Evolutionary conservation across 2,113 vertebrate species (phyloP).

Genomic region (Gila orcuttii): DNA sequence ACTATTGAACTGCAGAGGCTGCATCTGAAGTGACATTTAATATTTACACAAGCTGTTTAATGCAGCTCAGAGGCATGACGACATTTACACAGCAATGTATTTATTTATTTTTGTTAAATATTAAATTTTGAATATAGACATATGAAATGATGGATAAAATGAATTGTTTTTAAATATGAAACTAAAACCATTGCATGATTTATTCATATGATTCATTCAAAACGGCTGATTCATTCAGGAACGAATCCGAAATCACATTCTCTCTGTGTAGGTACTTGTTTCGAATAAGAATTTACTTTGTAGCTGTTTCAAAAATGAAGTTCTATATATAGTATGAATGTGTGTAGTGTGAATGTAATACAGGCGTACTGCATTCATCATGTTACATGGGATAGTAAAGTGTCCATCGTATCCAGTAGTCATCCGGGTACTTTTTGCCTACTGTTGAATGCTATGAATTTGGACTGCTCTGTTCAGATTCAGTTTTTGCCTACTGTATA

Average conservation of each 20-base stretch:
- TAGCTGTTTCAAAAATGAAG: neutral
- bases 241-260: neutral
- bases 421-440: no score
- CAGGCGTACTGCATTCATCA: no score
- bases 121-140: neutral
- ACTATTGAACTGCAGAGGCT: neutral
- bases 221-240: neutral
- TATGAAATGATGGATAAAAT: neutral
- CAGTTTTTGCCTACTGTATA: neutral
- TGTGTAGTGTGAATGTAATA: no score
- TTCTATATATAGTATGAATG: no score
- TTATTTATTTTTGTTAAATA: neutral
- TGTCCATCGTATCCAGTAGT: no score
- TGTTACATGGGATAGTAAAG: no score
- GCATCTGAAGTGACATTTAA: neutral
- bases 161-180: neutral
- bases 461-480: no score
- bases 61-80: neutral
- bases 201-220: neutral
- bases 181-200: neutral
- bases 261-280: neutral
- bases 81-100: neutral
- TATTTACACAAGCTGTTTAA: neutral
- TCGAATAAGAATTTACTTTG: neutral
- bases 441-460: no score